phyloP scores from a whole-genome alignment of 2,888 invertebrate genomes.

The Synanthedon formicaeformis region DNA sequence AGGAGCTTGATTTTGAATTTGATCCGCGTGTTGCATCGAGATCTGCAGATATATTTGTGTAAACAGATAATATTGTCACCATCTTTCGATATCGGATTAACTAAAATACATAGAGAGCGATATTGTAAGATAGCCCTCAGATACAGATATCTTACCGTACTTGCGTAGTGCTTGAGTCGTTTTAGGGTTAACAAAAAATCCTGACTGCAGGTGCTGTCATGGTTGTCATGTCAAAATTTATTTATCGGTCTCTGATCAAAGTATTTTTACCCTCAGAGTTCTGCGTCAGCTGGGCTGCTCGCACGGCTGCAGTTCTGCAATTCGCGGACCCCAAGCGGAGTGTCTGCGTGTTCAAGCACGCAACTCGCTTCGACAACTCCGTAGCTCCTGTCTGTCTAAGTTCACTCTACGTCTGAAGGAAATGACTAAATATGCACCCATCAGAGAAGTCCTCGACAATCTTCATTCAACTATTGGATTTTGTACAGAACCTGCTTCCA shows the following conservation, averaged over 20 bases:
- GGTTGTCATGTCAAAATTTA: neutral
- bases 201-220: too few species aligned
- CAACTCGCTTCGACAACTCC: constrained; percentile 77
- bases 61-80: too few species aligned
- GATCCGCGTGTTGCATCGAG: too few species aligned
- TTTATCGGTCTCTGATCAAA: neutral
- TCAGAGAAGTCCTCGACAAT: constrained; percentile 90
- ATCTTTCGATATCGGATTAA: too few species aligned
- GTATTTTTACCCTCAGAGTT: constrained; percentile 63
- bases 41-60: neutral
- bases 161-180: too few species aligned
- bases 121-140: too few species aligned
- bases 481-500: constrained; percentile 89
- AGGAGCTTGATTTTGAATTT: too few species aligned
- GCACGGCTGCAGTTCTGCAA: constrained; percentile 90
- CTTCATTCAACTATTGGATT: constrained; percentile 96
- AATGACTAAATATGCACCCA: constrained; percentile 81
- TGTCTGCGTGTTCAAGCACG: constrained; percentile 87
- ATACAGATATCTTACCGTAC: too few species aligned
- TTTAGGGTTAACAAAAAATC: too few species aligned
- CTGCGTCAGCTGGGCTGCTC: constrained; percentile 91
- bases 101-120: too few species aligned
- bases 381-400: constrained; percentile 68
- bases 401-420: constrained; percentile 72
- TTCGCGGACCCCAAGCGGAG: constrained; percentile 89